Evolutionary conservation across 2,888 invertebrate genomes (phyloP).

Genomic region (Malachius bipustulatus): DNA sequence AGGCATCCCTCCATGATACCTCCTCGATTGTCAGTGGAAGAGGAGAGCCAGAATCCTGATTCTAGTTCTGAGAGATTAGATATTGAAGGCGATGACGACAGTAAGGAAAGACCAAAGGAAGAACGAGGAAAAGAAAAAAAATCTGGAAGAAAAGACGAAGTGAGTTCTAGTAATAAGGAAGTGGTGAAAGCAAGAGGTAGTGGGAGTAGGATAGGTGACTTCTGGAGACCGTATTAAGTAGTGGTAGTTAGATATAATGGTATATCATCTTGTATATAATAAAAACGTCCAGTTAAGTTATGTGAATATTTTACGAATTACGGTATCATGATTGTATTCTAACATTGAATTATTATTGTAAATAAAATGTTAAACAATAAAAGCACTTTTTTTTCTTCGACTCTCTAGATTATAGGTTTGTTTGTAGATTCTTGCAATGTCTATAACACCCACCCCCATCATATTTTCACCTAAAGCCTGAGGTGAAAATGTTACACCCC

Average conservation of each 20-base stretch:
- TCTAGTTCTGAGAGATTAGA: slow-evolving; percentile 27
- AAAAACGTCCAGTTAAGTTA: not conserved
- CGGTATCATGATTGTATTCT: too few species aligned
- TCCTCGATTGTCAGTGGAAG: slow-evolving; percentile 20
- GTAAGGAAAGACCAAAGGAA: slow-evolving; percentile 12
- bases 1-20: slow-evolving; percentile 28
- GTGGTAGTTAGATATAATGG: slow-evolving; percentile 6
- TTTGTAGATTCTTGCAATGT: too few species aligned
- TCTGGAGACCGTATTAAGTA: slow-evolving; percentile 67
- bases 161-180: slow-evolving; percentile 33
- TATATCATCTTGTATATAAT: not conserved
- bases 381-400: too few species aligned
- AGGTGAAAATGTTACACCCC: too few species aligned
- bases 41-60: slow-evolving; percentile 25
- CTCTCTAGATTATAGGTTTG: too few species aligned
- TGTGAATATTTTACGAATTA: not conserved
- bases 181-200: slow-evolving; percentile 34
- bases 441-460: too few species aligned
- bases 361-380: too few species aligned
- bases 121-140: slow-evolving; percentile 15
- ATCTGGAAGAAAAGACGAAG: too few species aligned
- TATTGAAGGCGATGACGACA: slow-evolving; percentile 24
- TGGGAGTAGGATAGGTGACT: slow-evolving; percentile 48
- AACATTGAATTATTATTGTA: too few species aligned
- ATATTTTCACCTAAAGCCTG: too few species aligned